Conservation (phyloP, 1,140 invertebrate species). For the Cardiocondyla obscurior region DNA sequence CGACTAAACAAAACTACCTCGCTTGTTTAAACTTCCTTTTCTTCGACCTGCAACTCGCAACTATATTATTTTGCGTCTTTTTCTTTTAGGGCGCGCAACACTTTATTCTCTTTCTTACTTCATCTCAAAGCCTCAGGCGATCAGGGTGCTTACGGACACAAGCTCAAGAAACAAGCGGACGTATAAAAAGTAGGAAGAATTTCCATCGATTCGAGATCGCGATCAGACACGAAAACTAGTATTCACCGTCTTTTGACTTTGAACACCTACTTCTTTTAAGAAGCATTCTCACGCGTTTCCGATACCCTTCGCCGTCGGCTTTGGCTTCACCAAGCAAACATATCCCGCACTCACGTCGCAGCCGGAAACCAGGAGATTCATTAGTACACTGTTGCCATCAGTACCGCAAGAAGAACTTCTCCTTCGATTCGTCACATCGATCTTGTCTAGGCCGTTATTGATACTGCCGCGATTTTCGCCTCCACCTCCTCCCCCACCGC, state of each 20-base stretch:
- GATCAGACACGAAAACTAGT: background rate
- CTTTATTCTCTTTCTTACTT: background rate
- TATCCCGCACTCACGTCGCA: slow-evolving; percentile 96
- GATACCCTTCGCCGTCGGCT: slow-evolving; percentile 76
- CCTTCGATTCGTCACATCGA: slow-evolving; percentile 27
- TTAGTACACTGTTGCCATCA: slow-evolving; percentile 90
- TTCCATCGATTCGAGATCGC: background rate
- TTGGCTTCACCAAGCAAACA: slow-evolving; percentile 90
- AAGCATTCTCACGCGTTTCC: slow-evolving; percentile 77
- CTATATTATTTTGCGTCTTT: background rate
- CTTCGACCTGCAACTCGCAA: slow-evolving; percentile 20
- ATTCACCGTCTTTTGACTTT: background rate
- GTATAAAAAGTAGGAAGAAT: slow-evolving; percentile 32
- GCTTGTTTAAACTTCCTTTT: background rate
- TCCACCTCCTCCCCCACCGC: slow-evolving; percentile 55
- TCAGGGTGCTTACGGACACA: background rate
- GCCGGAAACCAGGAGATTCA: slow-evolving; percentile 95
- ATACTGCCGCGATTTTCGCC: slow-evolving; percentile 70
- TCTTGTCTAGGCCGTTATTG: slow-evolving; percentile 64
- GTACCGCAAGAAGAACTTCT: slow-evolving; percentile 30
- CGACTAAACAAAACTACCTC: slow-evolving; percentile 28
- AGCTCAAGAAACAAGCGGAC: background rate
- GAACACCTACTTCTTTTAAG: background rate
- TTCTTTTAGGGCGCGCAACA: background rate
- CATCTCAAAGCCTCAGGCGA: background rate